A percentile compares a stretch with the other conserved stretches of the same genome.
These are phyloP conservation scores for Sceloporus tristichus DNA, from an alignment of 2,113 vertebrate species.

Conservation along the genomic window DNA sequence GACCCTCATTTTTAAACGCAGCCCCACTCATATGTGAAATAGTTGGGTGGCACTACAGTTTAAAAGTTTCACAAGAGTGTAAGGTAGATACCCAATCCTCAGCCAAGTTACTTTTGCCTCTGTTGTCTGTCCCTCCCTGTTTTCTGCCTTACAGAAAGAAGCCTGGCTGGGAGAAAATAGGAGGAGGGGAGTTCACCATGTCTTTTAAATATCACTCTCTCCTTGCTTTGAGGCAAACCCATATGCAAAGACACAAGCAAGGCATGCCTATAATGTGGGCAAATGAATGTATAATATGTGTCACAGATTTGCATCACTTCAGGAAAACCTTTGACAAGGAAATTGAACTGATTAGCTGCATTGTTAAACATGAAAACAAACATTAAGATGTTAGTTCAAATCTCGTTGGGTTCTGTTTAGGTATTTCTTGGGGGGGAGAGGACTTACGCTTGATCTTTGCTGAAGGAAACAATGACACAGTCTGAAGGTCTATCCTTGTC, in stretches of 20 bases:
- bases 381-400: neutral
- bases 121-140: neutral
- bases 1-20: neutral
- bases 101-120: neutral
- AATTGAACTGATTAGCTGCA: neutral
- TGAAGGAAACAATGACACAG: slow-evolving; percentile 79
- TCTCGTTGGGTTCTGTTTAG: neutral
- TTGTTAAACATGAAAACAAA: neutral
- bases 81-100: neutral
- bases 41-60: neutral
- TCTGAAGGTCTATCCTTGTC: slow-evolving; percentile 70
- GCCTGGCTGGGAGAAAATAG: neutral
- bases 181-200: neutral
- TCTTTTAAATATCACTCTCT: neutral
- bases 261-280: neutral
- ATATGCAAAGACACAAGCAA: neutral
- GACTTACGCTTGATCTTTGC: slow-evolving; percentile 79
- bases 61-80: neutral
- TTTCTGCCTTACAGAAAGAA: neutral
- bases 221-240: neutral
- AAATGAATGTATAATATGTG: neutral
- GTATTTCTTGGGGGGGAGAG: neutral
- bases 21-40: neutral
- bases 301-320: neutral
- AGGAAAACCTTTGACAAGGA: neutral